A percentile compares a stretch with the other conserved stretches of the same genome.
phyloP scores from a whole-genome alignment of 2,797 vertebrate species.

The Podargus strigoides region DNA sequence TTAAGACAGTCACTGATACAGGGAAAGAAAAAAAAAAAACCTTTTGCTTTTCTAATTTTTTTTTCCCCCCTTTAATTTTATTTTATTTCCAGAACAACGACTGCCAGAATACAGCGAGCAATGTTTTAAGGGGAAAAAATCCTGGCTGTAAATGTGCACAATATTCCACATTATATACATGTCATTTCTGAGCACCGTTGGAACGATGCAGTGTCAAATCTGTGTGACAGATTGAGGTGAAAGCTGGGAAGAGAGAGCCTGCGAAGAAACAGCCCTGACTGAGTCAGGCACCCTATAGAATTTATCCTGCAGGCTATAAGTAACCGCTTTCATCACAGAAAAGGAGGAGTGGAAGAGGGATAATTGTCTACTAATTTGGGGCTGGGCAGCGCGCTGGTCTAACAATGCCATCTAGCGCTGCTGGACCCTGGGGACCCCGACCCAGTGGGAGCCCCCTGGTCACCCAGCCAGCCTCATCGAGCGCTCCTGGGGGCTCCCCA shows the following conservation, averaged over 20 bases:
- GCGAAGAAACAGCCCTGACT: constrained; percentile 86
- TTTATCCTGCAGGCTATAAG: constrained; percentile 85
- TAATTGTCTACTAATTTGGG: constrained; percentile 73
- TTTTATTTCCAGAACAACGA: constrained; percentile 30
- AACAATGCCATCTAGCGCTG: constrained; percentile 48
- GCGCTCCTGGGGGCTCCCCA: too few relatives aligned
- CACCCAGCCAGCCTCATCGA: too few relatives aligned
- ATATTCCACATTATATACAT: constrained; percentile 98
- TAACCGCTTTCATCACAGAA: constrained; percentile 67
- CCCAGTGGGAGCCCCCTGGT: accelerated
- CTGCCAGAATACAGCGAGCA: constrained; percentile 64
- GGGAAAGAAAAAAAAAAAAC: constrained; percentile 25
- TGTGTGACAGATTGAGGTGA: constrained; percentile 99
- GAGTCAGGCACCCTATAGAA: constrained; percentile 84
- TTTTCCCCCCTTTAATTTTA: background rate
- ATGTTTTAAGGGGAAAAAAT: constrained; percentile 72
- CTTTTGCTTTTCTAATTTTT: background rate
- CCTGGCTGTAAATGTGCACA: constrained; percentile 96
- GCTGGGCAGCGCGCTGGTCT: background rate
- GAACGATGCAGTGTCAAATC: constrained; percentile 97
- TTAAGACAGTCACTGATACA: background rate
- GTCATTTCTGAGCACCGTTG: constrained; percentile 91
- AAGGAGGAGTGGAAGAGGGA: constrained; percentile 61
- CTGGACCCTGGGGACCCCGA: background rate
- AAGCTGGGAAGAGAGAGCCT: constrained; percentile 87